These are phyloP conservation scores for Pecten maximus DNA, from an alignment of 2,888 invertebrate species.

Conservation along the genomic window DNA sequence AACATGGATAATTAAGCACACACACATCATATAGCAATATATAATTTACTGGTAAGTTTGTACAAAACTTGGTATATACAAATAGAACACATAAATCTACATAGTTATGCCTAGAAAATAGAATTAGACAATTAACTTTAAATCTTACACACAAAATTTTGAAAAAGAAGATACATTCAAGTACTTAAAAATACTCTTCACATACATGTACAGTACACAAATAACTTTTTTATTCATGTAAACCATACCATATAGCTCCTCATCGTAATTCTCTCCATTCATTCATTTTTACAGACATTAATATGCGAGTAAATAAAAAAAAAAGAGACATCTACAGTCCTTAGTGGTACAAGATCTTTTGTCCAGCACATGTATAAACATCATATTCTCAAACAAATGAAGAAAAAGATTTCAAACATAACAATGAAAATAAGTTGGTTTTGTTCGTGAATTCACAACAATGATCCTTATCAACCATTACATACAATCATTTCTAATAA, in stretches of 20 bases:
- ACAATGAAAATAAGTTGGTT: not conserved
- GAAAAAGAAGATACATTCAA: no score
- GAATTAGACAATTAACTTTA: not conserved
- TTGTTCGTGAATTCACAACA: not conserved
- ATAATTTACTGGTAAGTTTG: not conserved
- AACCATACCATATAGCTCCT: no score
- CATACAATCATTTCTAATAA: not conserved
- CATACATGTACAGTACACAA: not conserved
- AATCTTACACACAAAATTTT: not conserved
- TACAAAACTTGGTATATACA: not conserved
- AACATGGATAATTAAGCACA: not conserved
- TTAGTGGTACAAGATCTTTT: not conserved
- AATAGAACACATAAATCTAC: slow-evolving; percentile 18
- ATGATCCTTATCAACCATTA: not conserved
- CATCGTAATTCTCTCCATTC: no score
- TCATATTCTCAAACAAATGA: not conserved
- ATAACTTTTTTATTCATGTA: no score
- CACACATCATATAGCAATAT: not conserved
- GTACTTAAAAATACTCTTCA: not conserved
- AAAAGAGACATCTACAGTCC: not conserved
- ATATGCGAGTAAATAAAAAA: not conserved
- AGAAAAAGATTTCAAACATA: not conserved
- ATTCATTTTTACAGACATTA: not conserved
- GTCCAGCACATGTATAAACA: not conserved
- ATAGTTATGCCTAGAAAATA: not conserved